phyloP scores from a whole-genome alignment of 2,113 vertebrate genomes.

The Phalacrocorax brasilianus region DNA sequence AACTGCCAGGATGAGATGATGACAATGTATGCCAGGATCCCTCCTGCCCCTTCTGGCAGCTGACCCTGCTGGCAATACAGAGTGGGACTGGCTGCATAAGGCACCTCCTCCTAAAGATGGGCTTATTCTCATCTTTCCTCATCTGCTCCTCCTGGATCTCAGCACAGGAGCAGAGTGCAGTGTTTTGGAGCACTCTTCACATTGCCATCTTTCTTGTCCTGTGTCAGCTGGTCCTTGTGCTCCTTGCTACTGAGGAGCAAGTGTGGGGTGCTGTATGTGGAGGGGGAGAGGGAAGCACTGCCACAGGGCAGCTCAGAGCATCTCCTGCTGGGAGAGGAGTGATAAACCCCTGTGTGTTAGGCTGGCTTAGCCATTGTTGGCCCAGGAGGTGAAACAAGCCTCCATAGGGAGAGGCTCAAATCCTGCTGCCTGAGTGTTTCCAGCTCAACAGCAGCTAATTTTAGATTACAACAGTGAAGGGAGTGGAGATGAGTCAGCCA shows the following conservation, averaged over 20 bases:
- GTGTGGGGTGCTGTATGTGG: not conserved
- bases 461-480: not conserved
- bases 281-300: not conserved
- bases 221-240: not conserved
- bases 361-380: not conserved
- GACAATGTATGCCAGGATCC: not conserved
- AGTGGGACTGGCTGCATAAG: not conserved
- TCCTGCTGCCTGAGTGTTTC: not conserved
- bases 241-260: not conserved
- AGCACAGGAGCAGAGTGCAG: accelerated
- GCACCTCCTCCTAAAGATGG: not conserved
- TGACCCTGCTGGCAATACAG: not conserved
- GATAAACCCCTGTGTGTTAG: not conserved
- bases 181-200: not conserved
- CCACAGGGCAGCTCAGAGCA: not conserved
- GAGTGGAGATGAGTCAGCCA: not conserved
- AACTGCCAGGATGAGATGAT: not conserved
- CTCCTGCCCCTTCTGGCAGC: not conserved
- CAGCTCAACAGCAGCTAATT: not conserved
- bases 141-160: not conserved
- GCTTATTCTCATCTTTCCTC: not conserved
- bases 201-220: not conserved
- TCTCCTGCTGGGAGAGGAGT: not conserved
- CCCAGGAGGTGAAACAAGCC: not conserved
- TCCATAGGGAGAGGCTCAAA: not conserved